These are phyloP conservation scores for Ochropacha duplaris DNA, from an alignment of 2,888 invertebrate genomes.

Conservation along the genomic window DNA sequence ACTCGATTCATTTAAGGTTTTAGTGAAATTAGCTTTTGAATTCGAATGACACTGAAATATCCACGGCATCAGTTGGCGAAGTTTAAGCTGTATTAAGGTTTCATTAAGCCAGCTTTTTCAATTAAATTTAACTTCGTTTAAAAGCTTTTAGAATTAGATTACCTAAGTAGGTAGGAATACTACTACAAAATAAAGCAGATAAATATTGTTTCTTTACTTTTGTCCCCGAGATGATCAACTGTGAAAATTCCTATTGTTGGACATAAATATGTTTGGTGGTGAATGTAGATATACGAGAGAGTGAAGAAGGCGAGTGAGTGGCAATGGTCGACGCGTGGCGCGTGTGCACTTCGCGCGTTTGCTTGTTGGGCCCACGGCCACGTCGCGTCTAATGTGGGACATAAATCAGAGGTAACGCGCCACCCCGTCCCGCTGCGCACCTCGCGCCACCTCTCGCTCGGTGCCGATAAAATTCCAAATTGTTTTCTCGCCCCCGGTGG, in stretches of 20 bases:
- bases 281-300: conserved; percentile 16
- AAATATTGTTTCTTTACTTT: conserved; percentile 7
- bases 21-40: conserved; percentile 82
- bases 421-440: conserved; percentile 34
- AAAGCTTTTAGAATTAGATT: conserved; percentile 17
- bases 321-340: conserved; percentile 54
- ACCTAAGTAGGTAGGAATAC: too few relatives aligned
- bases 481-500: conserved; percentile 81
- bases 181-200: conserved; percentile 4
- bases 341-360: conserved; percentile 67
- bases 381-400: conserved; percentile 69
- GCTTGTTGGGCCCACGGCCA: conserved; percentile 57
- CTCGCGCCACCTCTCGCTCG: conserved; percentile 59
- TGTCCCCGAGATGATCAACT: conserved; percentile 13
- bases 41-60: conserved; percentile 74
- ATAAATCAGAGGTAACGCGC: conserved; percentile 78
- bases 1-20: conserved; percentile 82
- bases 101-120: conserved; percentile 51
- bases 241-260: neutral
- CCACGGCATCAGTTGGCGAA: conserved; percentile 53
- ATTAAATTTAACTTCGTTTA: conserved; percentile 27
- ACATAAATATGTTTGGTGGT: neutral
- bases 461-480: conserved; percentile 80
- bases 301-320: conserved; percentile 48
- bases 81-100: conserved; percentile 48